Evolutionary conservation across 2,113 vertebrate genomes (phyloP).

Genomic region (Menidia beryllina): DNA sequence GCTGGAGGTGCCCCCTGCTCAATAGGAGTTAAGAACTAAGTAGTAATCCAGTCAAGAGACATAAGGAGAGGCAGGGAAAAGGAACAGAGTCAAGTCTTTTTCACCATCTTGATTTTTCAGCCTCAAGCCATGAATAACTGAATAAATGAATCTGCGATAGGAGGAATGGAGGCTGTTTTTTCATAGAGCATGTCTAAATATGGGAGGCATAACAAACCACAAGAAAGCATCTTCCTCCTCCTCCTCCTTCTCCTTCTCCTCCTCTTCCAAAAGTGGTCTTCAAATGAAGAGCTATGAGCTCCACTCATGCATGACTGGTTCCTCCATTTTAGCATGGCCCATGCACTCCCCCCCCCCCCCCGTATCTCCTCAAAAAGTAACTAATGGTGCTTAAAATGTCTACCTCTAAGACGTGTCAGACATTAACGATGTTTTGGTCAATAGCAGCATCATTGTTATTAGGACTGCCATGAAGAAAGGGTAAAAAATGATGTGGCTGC

Average conservation of each 20-base stretch:
- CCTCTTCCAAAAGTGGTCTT: slow-evolving; percentile 62
- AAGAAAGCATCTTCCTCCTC: slow-evolving; percentile 69
- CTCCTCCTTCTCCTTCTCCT: slow-evolving; percentile 55
- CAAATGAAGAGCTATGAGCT: slow-evolving; percentile 70
- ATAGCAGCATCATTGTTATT: slow-evolving; percentile 53
- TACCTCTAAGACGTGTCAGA: slow-evolving; percentile 24
- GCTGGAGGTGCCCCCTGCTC: slow-evolving; percentile 34
- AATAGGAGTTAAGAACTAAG: slow-evolving; percentile 50
- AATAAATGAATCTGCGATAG: slow-evolving; percentile 73
- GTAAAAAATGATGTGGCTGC: slow-evolving; percentile 27
- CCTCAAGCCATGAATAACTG: slow-evolving; percentile 75
- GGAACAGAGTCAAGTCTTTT: slow-evolving; percentile 48
- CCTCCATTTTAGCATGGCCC: slow-evolving; percentile 46
- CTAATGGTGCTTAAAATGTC: slow-evolving; percentile 45
- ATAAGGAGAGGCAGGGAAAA: slow-evolving; percentile 25
- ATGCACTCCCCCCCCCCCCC: slow-evolving; percentile 6
- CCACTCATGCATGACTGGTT: slow-evolving; percentile 66
- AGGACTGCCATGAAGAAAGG: slow-evolving; percentile 36
- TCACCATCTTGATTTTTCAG: slow-evolving; percentile 68
- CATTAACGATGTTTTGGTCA: slow-evolving; percentile 61
- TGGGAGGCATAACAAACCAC: slow-evolving; percentile 70
- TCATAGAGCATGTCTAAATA: slow-evolving; percentile 73
- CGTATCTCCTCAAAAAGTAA: slow-evolving; percentile 21
- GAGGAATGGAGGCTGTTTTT: slow-evolving; percentile 69
- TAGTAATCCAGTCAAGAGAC: slow-evolving; percentile 59